Conservation (phyloP, 2,888 invertebrate genomes). For the Mycalesis mineus region DNA sequence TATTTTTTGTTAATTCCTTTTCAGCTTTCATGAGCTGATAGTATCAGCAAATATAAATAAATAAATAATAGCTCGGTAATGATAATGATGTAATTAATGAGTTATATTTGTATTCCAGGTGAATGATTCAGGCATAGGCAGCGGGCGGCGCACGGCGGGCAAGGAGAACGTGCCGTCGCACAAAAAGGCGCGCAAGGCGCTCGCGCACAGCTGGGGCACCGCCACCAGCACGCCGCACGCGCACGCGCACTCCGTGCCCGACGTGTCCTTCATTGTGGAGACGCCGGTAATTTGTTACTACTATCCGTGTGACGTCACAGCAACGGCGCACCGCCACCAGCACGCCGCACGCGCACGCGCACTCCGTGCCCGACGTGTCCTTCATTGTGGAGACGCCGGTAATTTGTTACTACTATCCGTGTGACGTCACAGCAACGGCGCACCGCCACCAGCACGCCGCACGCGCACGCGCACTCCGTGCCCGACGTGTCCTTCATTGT, state of each 20-base stretch:
- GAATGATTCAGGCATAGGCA: conserved; percentile 70
- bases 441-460: conserved; percentile 60
- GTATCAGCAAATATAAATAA: too few species aligned
- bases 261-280: too few species aligned
- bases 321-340: conserved; percentile 71
- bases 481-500: conserved; percentile 84
- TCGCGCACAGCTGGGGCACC: conserved; percentile 85
- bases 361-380: conserved; percentile 80
- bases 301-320: too few species aligned
- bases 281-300: too few species aligned
- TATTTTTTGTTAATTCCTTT: too few species aligned
- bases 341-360: conserved; percentile 48
- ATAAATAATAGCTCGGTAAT: too few species aligned
- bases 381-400: conserved; percentile 81
- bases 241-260: not conserved
- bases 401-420: not conserved
- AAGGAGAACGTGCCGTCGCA: conserved; percentile 83
- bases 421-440: conserved; percentile 67
- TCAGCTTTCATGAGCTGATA: too few species aligned
- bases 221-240: conserved; percentile 63
- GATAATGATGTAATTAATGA: not conserved
- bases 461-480: conserved; percentile 38
- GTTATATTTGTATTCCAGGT: conserved; percentile 36
- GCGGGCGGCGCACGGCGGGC: conserved; percentile 67
- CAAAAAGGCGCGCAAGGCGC: conserved; percentile 88